Evolutionary conservation across 2,113 vertebrate species (phyloP).

Genomic region (Phylloscopus trochiloides): DNA sequence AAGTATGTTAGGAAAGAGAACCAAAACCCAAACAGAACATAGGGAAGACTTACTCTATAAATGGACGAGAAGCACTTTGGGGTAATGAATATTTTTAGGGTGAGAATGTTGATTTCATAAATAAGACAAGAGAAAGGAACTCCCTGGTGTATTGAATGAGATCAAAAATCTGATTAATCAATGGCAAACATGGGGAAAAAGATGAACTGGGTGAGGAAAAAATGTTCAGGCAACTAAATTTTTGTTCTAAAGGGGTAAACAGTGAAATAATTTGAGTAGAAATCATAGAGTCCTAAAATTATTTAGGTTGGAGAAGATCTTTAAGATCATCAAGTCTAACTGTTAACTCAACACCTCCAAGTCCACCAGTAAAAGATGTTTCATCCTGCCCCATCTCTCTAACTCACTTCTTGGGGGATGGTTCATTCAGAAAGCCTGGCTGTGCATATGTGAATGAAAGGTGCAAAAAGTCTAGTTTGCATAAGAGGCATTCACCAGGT

Average conservation of each 20-base stretch:
- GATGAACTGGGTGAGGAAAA: background rate
- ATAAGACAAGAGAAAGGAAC: background rate
- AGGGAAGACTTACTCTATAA: background rate
- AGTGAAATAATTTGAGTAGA: background rate
- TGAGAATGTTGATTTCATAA: background rate
- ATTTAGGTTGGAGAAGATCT: background rate
- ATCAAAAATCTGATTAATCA: background rate
- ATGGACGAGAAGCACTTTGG: background rate
- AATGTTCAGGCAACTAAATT: background rate
- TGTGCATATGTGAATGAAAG: background rate
- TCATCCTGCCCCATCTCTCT: background rate
- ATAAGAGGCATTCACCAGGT: background rate
- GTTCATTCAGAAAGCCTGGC: background rate
- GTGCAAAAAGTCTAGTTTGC: background rate
- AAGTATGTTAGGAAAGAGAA: background rate
- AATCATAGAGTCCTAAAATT: background rate
- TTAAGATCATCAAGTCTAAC: background rate
- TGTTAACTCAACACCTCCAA: background rate
- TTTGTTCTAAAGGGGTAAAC: background rate
- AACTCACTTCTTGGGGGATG: background rate
- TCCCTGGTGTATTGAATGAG: background rate
- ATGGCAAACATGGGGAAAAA: background rate
- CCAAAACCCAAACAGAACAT: background rate
- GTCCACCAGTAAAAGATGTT: background rate
- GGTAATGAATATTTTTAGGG: background rate